Base-by-base conservation (phyloP, 2,888 invertebrate species). In the Alentia gelatinosa region DNA sequence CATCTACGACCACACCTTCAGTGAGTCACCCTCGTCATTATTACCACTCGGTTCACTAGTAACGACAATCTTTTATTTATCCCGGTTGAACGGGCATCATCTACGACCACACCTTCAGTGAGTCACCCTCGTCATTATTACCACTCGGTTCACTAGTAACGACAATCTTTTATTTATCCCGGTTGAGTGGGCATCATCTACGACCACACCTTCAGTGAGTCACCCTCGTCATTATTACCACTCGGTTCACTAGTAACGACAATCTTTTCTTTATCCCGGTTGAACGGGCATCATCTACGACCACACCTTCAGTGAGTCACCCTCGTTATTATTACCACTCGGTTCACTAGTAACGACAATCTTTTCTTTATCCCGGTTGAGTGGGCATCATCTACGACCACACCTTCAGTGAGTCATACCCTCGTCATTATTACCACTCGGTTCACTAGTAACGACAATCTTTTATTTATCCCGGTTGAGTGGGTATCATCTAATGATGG, bases 401-500 rank as follows among this genome's bases (percentile, higher is more conserved):
- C 9, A 42, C 9, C 47, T 42, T 7, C 15, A 42, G 47, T 42
- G 15, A 42, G 47, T 42, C 7, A n/a, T n/a, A n/a, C n/a, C n/a
- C n/a, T n/a, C n/a, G n/a, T n/a, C n/a, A n/a, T n/a, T n/a, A n/a
- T n/a, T n/a, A n/a, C n/a, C n/a, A n/a, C n/a, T n/a, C 23, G 42
- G 26, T n/a, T 23, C 56, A n/a, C 35, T 19, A 40, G 15, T 42
- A 15, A 42, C 9, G 15, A n/a, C n/a, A n/a, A n/a, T n/a, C 9
- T 42, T 42, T 42, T 42, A 42, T 7, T 42, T 7, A 42, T 7
- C 15, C 7, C 15, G 15, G 47, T 42, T 42, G 9, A 12, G 98
- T 98, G 19, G 98, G 98, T 5, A 98, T 99, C 88, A 97, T 99
- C 83, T 99, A 98, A n/a, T n/a, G n/a, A n/a, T n/a, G n/a, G n/a